Evolutionary conservation across 2,797 vertebrate species (phyloP), one percentile per base, ranked within the genome.

Genomic region (Thalassophryne amazonica): DNA sequence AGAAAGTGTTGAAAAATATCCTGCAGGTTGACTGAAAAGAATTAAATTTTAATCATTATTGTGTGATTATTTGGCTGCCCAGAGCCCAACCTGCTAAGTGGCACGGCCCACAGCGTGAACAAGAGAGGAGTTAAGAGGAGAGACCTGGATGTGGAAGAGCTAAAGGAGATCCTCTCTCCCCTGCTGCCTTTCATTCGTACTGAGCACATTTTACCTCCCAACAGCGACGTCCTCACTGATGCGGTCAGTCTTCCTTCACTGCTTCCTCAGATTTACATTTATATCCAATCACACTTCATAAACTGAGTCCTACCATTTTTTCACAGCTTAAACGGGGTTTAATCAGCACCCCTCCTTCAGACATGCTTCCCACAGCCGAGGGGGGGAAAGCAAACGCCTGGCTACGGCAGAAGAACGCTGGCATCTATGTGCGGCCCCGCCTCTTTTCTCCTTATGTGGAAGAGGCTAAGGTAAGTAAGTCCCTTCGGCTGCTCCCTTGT

Each of bases 381-480:
- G 93, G 95, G 38, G 96, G 96, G 9, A 99, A 98, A 73, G 94
- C 94, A 46, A 96, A 99, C 67, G 88, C 95, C 60, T 99, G 97
- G 97, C 83, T 99, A 54, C 88, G 96, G 43, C 96, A 98, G 79
- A 98, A 98, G 74, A 98, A 93, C 51, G 92, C 94, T 12, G 96
- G 96, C 46, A 98, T 99, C 75, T 98, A 98, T 13, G 93, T 99
- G 69, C 91, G 95, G 22, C 97, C 97, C 15, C 92, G 97, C 39
- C 92, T 99, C 22, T 99, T 99, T 78, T 94, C 95, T 0, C 96
- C 97, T 0, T 99, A 99, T n/a, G 95, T 99, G 73, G 97, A 99
- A 61, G 97, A 99, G 86, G 95, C 97, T 3, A 99, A 99, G 96
- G 97, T 99, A 25, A n/a, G n/a, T n/a, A n/a, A n/a, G n/a, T n/a